Percentiles rank a stretch among this genome's conserved stretches.
phyloP scores from a whole-genome alignment of 2,797 vertebrate genomes.

The Brotula barbata region DNA sequence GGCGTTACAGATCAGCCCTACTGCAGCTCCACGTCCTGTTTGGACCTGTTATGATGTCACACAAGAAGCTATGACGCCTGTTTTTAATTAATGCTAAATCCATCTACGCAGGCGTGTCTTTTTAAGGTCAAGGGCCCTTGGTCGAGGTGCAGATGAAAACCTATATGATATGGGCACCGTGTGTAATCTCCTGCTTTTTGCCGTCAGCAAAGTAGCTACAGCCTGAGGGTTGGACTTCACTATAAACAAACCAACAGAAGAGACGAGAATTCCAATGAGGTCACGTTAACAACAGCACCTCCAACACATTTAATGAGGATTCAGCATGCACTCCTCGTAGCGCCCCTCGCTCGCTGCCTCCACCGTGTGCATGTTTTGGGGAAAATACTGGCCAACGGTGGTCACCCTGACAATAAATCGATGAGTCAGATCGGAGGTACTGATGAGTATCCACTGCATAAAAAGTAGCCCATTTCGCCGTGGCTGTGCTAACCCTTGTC shows the following conservation, averaged over 20 bases:
- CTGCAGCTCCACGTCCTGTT: too few species aligned
- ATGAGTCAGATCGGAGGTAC: slow-evolving; percentile 26
- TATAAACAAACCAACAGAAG: slow-evolving; percentile 53
- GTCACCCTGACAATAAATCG: slow-evolving; percentile 35
- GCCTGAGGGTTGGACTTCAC: slow-evolving; percentile 50
- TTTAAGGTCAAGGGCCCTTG: slow-evolving; percentile 40
- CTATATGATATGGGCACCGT: slow-evolving; percentile 41
- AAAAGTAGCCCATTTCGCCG: slow-evolving; percentile 28
- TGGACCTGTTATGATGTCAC: too few species aligned
- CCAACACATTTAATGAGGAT: slow-evolving; percentile 28
- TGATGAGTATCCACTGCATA: slow-evolving; percentile 38
- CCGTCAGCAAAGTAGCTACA: slow-evolving; percentile 56
- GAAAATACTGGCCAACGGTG: neutral
- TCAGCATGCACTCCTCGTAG: slow-evolving; percentile 3
- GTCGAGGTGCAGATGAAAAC: slow-evolving; percentile 52
- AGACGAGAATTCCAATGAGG: slow-evolving; percentile 54
- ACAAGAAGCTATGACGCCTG: too few species aligned
- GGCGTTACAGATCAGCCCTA: too few species aligned
- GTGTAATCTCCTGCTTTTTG: slow-evolving; percentile 49
- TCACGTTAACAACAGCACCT: slow-evolving; percentile 14
- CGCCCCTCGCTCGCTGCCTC: neutral
- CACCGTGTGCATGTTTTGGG: slow-evolving; percentile 12
- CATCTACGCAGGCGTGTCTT: too few species aligned
- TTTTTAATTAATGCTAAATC: too few species aligned
- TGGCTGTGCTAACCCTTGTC: neutral